phyloP scores from a whole-genome alignment of 2,113 vertebrate genomes.

The Cnemophilus loriae region DNA sequence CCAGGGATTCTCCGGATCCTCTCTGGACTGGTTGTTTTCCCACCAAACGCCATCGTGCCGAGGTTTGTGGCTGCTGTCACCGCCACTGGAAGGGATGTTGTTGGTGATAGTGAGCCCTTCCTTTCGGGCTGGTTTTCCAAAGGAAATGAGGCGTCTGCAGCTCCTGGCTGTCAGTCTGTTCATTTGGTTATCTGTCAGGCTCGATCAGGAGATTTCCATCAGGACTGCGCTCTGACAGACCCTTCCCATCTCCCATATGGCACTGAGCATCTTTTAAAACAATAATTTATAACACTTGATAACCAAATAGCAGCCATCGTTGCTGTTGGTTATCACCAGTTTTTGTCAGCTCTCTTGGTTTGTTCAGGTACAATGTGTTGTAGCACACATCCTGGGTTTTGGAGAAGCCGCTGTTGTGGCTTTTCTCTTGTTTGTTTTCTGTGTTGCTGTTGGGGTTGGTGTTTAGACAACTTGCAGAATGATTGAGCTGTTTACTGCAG shows the following conservation, averaged over 20 bases:
- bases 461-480: neutral
- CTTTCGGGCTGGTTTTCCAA: neutral
- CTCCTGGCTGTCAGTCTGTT: neutral
- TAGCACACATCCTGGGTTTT: neutral
- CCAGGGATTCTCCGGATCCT: fast-evolving
- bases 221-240: neutral
- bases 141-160: neutral
- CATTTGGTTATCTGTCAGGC: neutral
- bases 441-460: neutral
- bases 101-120: neutral
- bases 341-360: neutral
- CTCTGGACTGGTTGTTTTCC: neutral
- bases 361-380: too few relatives aligned
- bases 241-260: neutral
- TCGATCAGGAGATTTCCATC: neutral
- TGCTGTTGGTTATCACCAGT: neutral
- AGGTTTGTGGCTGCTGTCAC: neutral
- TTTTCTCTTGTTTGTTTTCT: neutral
- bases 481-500: slow-evolving; percentile 11
- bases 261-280: neutral
- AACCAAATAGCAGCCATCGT: neutral
- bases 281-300: neutral
- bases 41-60: fast-evolving
- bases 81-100: fast-evolving
- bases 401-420: neutral